Evolutionary conservation across 2,113 vertebrate genomes (phyloP), one percentile per base, ranked within the genome.

Genomic region (Cyanocitta stelleri): DNA sequence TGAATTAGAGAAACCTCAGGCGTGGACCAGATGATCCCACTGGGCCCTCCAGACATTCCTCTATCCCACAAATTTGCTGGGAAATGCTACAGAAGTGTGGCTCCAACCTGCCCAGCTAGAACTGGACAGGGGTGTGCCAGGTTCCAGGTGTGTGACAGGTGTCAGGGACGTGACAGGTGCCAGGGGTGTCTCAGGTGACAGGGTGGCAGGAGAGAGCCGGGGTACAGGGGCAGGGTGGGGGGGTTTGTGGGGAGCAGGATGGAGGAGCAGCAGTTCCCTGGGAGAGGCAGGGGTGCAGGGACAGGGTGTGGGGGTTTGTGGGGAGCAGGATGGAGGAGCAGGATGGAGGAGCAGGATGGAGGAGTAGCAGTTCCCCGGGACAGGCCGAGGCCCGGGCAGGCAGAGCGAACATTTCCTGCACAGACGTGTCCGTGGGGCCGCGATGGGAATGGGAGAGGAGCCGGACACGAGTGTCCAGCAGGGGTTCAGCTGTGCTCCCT

Each of bases 21-120:
- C 8, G 10, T 1, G 16, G 9, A 18, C 6, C 19, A 23, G n/a
- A 1, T 2, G 8, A 13, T 22, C 30, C 9, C n/a, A 3, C 39
- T 4, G 21, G 20, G 3, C 18, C 10, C 37, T 39, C 14, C 62
- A 26, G 52, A 6, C 5, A 4, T 4, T 6, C 27, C 56, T 39
- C 10, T 16, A 6, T 4, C 21, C 41, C 29, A 27, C 43, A 27
- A 20, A 27, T 33, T 49, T 52, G 8, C 80, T 39, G 37, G 13
- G 29, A 75, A 43, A 39, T 4, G 16, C 49, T 17, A 2, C 1
- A 3, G 29, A 62, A 30, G 27, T 1, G 29, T 23, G 16, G 14
- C 12, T 55, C 9, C 35, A 43, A 2, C 27, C 17, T 21, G 6
- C 10, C 5, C 19, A 35, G 13, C 27, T 20, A 9, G 17, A 26